phyloP scores from a whole-genome alignment of 2,888 invertebrate species.

The Stenurella melanura region DNA sequence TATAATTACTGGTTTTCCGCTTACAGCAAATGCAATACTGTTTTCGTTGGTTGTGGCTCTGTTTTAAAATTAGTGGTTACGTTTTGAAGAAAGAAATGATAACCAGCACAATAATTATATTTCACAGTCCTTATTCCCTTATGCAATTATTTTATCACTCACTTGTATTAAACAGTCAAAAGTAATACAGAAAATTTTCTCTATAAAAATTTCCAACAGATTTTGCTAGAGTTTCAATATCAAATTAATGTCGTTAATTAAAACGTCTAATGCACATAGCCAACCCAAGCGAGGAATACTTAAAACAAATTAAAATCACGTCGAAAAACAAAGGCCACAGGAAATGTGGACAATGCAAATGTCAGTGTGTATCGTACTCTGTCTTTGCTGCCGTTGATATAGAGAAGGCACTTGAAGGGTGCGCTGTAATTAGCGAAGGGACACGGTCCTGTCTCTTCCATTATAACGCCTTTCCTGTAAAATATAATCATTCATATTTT shows the following conservation, averaged over 20 bases:
- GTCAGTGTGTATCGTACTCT: slow-evolving; percentile 66
- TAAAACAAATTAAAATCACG: slow-evolving; percentile 67
- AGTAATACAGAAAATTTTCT: no score
- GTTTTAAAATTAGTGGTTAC: no score
- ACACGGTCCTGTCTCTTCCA: slow-evolving; percentile 55
- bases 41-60: no score
- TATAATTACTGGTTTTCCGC: no score
- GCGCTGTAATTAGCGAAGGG: slow-evolving; percentile 25
- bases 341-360: slow-evolving; percentile 66
- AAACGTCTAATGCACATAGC: slow-evolving; percentile 26
- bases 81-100: no score
- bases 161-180: no score
- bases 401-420: slow-evolving; percentile 28
- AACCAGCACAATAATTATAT: no score
- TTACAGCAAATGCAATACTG: no score
- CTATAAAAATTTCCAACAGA: no score
- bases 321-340: slow-evolving; percentile 66
- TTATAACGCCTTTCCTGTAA: slow-evolving; percentile 62
- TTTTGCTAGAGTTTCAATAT: background rate
- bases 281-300: slow-evolving; percentile 45
- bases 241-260: slow-evolving; percentile 26
- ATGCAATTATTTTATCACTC: no score
- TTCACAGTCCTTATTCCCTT: no score
- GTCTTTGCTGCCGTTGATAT: slow-evolving; percentile 23
- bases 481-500: slow-evolving; percentile 50